Evolutionary conservation across 1,140 invertebrate genomes (phyloP).

Genomic region (Propsilocerus akamusi): DNA sequence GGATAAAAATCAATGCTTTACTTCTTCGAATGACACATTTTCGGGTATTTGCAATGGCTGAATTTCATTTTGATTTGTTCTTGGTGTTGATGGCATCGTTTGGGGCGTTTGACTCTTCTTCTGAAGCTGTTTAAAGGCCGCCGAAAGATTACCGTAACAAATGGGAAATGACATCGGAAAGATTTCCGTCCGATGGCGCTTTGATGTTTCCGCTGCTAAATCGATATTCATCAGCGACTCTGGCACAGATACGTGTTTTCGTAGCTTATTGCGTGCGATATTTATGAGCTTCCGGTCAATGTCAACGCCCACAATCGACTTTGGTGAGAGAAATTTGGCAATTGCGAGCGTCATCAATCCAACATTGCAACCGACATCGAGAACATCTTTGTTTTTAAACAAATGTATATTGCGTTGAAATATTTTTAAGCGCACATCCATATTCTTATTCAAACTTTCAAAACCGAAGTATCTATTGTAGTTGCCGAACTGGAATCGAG

Average conservation of each 20-base stretch:
- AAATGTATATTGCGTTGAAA: constrained; percentile 62
- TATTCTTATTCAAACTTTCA: constrained; percentile 57
- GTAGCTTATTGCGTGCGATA: constrained; percentile 17
- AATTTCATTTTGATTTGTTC: neutral
- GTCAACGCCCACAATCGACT: constrained; percentile 81
- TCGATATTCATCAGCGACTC: neutral
- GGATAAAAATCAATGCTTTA: neutral
- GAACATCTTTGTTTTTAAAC: constrained; percentile 76
- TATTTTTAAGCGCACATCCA: constrained; percentile 63
- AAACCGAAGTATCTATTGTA: constrained; percentile 96
- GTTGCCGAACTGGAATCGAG: constrained; percentile 82
- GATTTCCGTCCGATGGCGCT: constrained; percentile 24
- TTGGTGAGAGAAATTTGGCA: constrained; percentile 67
- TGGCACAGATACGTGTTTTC: constrained; percentile 20
- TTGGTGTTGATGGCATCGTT: neutral
- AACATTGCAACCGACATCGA: constrained; percentile 96
- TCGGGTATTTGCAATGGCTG: neutral
- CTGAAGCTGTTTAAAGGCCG: neutral
- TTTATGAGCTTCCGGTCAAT: constrained; percentile 81
- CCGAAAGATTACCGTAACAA: constrained; percentile 41
- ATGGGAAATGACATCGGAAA: constrained; percentile 76
- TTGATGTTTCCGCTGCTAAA: constrained; percentile 6
- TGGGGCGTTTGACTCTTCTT: neutral
- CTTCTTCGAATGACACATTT: neutral
- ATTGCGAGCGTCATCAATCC: constrained; percentile 81